Evolutionary conservation across 1,140 invertebrate genomes (phyloP), one percentile per base, ranked within the genome.

Genomic region (Triops cancriformis): DNA sequence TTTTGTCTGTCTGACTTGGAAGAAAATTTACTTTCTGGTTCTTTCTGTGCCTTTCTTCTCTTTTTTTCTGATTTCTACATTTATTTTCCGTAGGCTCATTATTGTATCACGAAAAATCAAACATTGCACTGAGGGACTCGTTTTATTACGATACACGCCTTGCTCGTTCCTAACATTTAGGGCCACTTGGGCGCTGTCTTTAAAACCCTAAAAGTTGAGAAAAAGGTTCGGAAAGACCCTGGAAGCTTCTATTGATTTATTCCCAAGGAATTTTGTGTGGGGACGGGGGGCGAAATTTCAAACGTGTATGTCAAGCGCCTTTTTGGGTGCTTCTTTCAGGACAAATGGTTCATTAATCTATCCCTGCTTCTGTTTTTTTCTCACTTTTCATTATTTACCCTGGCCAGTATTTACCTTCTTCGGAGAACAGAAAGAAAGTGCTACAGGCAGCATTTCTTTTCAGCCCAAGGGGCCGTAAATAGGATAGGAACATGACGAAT

Each of bases 161-260:
- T 64, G 14, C n/a, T 23, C 51, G 51, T 64, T 64, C 10, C 18
- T 64, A 10, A 64, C 18, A 23, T 64, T 64, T 64, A 64, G 51
- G 23, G 51, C 51, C 23, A 23, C 18, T 64, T 64, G 14, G 23
- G 51, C 14, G 14, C 4, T 64, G 51, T 23, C 23, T 64, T 3
- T 64, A 23, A 23, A 64, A 18, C 51, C 51, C 51, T 64, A 6
- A 64, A 64, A 23, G 51, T 64, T 64, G 51, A 64, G 31, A 37
- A 7, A 45, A 64, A 64, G 18, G 51, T 64, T 64, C 18, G 51
- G 18, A 64, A 64, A 64, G 51, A 23, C 18, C 10, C 51, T 64
- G 51, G 51, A 64, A 64, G 51, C 51, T 7, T 64, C 23, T 64
- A 64, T 64, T 64, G 51, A 64, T 64, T 64, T 64, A 64, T 64